Base-by-base conservation (phyloP, 37 sponge, comb jelly and placozoan genomes). In the Dysidea cf. avara region DNA sequence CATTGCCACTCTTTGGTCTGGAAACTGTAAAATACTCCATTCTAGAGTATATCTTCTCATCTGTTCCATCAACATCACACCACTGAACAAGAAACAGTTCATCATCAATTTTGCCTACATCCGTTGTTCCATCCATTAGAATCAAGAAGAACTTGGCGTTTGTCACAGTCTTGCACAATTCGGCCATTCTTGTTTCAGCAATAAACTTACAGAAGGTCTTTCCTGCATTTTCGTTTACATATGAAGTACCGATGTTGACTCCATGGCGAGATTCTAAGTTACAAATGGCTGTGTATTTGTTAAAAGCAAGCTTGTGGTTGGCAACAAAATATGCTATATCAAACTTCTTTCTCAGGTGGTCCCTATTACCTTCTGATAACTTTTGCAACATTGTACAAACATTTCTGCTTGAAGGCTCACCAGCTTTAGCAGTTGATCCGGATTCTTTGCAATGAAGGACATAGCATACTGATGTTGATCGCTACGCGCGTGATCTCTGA, bases 71-170 rank as follows among this genome's bases (percentile, higher is more conserved):
- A 20, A n/a, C 17, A 70, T 83, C 72, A 76, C 78, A 83, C 72
- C 72, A 77, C 25, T 56, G 29, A 20, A 66, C 81, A 7, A 85
- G 74, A 33, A 85, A 71, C 35, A 72, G 21, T 39, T 79, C 86
- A 57, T 85, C 67, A n/a, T 85, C 86, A 22, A 64, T 25, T 32
- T 85, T 85, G 30, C 71, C 75, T 18, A 5, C 56, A 51, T 85
- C 86, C 13, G 80, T 73, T 13, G 61, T 39, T 22, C 85, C 85
- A 74, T 77, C 84, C 54, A 77, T 66, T 13, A 83, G 29, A 34
- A 83, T 14, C 11, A 75, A 85, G 57, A 85, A 85, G 24, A 83
- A 83, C 35, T 83, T 67, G 20, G 76, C 78, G 31, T 60, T 61
- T 21, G 55, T 22, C 20, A 83, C 55, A 29, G 46, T 30, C 29